Conservation (phyloP, 1,140 invertebrate species). For the Nomia melanderi region DNA sequence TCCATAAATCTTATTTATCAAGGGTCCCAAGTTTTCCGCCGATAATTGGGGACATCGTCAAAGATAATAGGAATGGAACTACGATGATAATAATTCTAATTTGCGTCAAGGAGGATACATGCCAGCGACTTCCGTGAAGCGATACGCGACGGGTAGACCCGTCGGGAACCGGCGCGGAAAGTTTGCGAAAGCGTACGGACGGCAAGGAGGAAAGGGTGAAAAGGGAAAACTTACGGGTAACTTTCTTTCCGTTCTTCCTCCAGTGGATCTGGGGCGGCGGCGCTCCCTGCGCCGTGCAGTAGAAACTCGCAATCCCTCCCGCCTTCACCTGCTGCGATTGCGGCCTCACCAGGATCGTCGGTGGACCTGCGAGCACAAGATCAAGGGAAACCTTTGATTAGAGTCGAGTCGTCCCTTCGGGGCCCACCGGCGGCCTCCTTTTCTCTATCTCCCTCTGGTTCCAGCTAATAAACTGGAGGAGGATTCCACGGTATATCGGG, state of each 20-base stretch:
- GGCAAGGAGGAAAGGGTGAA: neutral
- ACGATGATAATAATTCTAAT: no score
- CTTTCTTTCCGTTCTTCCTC: slow-evolving; percentile 93
- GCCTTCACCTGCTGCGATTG: slow-evolving; percentile 93
- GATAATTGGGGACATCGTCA: no score
- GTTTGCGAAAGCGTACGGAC: neutral
- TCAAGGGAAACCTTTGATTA: slow-evolving; percentile 46
- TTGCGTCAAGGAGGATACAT: no score
- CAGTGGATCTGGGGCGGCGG: slow-evolving; percentile 93
- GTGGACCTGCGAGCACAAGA: slow-evolving; percentile 89
- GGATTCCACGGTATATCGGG: neutral
- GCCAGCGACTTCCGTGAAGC: no score
- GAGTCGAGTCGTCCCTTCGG: slow-evolving; percentile 24
- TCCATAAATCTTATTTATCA: no score
- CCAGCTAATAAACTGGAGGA: neutral
- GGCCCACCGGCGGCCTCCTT: neutral
- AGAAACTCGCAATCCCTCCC: slow-evolving; percentile 96
- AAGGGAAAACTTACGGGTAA: slow-evolving; percentile 85
- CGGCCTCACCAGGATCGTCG: slow-evolving; percentile 92
- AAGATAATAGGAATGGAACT: no score
- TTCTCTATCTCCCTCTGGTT: neutral
- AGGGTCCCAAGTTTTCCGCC: no score
- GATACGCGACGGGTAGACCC: neutral
- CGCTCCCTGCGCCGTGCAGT: slow-evolving; percentile 95
- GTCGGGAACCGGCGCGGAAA: neutral